Base-by-base conservation (phyloP, 1,140 invertebrate species). In the Dufourea novaeangliae region DNA sequence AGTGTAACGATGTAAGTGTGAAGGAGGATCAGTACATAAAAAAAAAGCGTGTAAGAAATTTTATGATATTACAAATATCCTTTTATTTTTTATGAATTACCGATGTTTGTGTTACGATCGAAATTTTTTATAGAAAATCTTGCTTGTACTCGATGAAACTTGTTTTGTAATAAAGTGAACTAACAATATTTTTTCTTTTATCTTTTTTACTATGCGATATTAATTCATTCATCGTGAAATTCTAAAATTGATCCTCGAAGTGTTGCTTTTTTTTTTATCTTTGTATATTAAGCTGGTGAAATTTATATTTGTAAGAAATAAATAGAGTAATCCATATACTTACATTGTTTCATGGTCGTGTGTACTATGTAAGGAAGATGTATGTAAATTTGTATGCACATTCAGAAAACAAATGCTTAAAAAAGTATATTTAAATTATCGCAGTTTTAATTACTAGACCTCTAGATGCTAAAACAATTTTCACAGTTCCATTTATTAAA, bases 241-340 rank as follows among this genome's bases (percentile, higher is more conserved):
- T 62, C 41, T 80, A 83, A 56, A 80, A 80, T 57, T 78, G 73
- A 78, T 84, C 69, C 64, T 84, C 52, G 37, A 52, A 2, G 46
- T 83, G 44, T 74, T 80, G 73, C 46, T 83, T 84, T 81, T 83
- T 84, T 81, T 80, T 84, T 63, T 84, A 84, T 84, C 73, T 81
- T 78, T 81, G 46, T 85, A 85, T 67, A 81, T 32, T 64, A 66
- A 78, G 34, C 22, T 72, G 25, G 80, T 80, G 78, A 84, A 41
- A 62, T 78, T 78, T 84, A 52, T 56, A 84, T 84, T 85, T 81
- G 41, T 84, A 80, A 78, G 37, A 80, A 69, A 46, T 67, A 84
- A 73, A 25, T 56, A 69, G 52, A 67, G 66, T 76, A 80, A 83
- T 78, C 34, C 32, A 69, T 62, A 83, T 72, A 27, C 25, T 56